These are phyloP conservation scores for Pteruthius melanotis DNA, from an alignment of 2,113 vertebrate species.

Conservation along the genomic window DNA sequence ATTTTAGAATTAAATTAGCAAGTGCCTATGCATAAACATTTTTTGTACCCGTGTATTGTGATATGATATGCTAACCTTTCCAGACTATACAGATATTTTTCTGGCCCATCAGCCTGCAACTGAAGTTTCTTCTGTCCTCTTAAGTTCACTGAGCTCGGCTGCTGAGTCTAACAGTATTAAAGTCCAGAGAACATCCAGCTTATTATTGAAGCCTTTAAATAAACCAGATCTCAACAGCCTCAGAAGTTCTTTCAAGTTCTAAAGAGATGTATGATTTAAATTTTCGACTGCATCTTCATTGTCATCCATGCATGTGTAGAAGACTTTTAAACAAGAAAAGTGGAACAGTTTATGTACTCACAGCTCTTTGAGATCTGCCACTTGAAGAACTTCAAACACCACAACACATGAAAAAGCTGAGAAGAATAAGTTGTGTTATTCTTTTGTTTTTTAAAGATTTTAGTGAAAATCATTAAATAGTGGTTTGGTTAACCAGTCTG, in stretches of 20 bases:
- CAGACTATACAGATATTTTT: background rate
- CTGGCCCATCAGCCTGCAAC: background rate
- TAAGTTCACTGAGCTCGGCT: background rate
- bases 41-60: background rate
- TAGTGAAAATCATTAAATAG: background rate
- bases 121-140: background rate
- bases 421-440: background rate
- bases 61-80: background rate
- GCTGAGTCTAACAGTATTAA: background rate
- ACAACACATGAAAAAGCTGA: background rate
- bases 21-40: background rate
- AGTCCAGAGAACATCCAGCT: background rate
- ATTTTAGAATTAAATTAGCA: background rate
- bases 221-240: background rate
- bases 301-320: background rate
- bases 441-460: background rate
- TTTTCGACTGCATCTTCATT: background rate
- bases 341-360: background rate
- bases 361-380: background rate
- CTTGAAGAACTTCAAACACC: background rate
- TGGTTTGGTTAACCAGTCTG: background rate
- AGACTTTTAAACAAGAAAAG: background rate
- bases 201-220: background rate
- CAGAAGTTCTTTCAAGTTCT: background rate
- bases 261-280: background rate